A percentile compares a stretch with the other conserved stretches of the same genome.
phyloP scores from a whole-genome alignment of 2,797 vertebrate species.

The Darevskia nairensis region DNA sequence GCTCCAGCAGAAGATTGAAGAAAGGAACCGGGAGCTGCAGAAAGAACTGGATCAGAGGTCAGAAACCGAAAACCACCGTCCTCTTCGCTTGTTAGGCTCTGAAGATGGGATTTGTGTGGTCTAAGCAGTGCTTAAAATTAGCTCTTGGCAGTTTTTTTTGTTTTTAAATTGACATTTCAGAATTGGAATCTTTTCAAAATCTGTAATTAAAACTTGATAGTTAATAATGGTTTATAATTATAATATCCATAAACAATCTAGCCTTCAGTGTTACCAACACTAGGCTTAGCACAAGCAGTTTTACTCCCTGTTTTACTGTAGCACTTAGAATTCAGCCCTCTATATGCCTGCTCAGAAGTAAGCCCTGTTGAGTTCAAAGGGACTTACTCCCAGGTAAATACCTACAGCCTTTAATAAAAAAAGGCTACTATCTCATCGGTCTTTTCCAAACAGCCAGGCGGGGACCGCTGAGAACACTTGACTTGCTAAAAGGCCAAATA shows the following conservation, averaged over 20 bases:
- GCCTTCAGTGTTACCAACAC: not conserved
- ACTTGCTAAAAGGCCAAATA: not conserved
- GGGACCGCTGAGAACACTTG: not conserved
- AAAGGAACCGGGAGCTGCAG: conserved; percentile 86
- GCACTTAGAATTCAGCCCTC: not conserved
- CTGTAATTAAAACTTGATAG: not conserved
- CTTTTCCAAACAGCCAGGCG: not conserved
- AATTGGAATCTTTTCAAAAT: not conserved
- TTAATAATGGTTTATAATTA: not conserved
- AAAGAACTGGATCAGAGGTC: conserved; percentile 93
- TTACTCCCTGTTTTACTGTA: not conserved
- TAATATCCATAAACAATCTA: not conserved
- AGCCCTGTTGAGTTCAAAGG: not conserved
- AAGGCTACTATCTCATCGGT: not conserved
- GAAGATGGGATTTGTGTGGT: not conserved
- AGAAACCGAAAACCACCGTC: conserved; percentile 16
- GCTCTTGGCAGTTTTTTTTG: not conserved
- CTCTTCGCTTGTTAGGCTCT: not conserved
- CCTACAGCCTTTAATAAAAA: not conserved
- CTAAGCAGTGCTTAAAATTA: not conserved
- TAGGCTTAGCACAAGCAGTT: not conserved
- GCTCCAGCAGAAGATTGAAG: conserved; percentile 88
- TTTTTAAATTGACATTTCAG: not conserved
- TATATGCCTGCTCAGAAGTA: not conserved
- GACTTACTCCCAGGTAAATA: not conserved